Evolutionary conservation across 1,140 invertebrate genomes (phyloP).

Genomic region (Laupala kohalensis): DNA sequence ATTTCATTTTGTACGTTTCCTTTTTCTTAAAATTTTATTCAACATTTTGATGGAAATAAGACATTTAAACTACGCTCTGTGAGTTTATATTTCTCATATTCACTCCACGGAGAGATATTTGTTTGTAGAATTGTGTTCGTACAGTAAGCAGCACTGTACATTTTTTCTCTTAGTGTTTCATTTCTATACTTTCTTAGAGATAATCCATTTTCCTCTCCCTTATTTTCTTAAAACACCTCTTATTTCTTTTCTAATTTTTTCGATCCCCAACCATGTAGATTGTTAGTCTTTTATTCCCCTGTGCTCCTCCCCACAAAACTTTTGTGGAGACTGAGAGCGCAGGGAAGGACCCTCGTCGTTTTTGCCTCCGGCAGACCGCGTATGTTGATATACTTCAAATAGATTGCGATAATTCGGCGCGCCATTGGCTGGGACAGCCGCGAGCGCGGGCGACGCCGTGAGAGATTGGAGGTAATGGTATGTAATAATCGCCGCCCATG

Average conservation of each 20-base stretch:
- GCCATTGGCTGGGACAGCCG: not conserved
- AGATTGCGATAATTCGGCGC: not conserved
- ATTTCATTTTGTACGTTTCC: too few species aligned
- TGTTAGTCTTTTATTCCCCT: not conserved
- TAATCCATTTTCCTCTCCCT: too few species aligned
- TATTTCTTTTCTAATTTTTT: not conserved
- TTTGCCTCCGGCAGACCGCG: not conserved
- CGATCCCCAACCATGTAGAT: not conserved
- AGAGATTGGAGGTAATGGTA: not conserved
- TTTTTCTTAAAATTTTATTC: too few species aligned
- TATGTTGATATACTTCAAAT: not conserved
- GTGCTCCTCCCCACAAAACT: not conserved
- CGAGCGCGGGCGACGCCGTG: not conserved
- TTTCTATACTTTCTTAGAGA: too few species aligned
- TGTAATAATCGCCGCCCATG: not conserved
- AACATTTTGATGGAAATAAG: too few species aligned
- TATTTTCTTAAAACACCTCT: not conserved
- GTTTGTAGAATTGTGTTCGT: too few species aligned
- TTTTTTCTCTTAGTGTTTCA: too few species aligned
- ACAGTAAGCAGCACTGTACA: too few species aligned
- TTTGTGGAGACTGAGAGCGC: not conserved
- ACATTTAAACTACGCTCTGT: too few species aligned
- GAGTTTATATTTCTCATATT: too few species aligned
- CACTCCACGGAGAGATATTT: too few species aligned
- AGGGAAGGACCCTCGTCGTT: not conserved